Percentiles rank a stretch among this genome's conserved stretches.
These are phyloP conservation scores for Aptenodytes forsteri DNA, from an alignment of 2,113 vertebrate species.

Conservation along the genomic window DNA sequence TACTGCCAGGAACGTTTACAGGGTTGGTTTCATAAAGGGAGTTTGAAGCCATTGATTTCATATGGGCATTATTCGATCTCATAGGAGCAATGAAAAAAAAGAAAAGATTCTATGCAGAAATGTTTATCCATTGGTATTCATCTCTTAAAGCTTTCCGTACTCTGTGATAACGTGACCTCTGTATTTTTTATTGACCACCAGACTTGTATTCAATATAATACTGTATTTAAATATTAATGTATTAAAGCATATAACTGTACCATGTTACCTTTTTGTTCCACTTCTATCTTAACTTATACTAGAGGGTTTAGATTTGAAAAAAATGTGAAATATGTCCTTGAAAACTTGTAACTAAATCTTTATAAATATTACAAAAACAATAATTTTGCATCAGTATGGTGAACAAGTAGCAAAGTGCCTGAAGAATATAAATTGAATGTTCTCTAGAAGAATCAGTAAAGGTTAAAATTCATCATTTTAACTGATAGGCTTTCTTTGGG, in stretches of 20 bases:
- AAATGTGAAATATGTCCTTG: constrained; percentile 67
- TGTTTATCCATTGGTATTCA: constrained; percentile 57
- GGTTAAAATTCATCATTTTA: constrained; percentile 87
- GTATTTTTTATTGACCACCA: constrained; percentile 61
- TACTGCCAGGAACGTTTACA: not conserved
- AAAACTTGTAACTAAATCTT: constrained; percentile 67
- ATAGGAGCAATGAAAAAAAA: not conserved
- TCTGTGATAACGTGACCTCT: constrained; percentile 61
- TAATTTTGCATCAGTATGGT: constrained; percentile 81
- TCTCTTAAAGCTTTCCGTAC: constrained; percentile 12
- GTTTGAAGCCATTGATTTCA: constrained; percentile 16
- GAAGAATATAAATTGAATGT: constrained; percentile 83
- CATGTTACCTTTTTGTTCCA: constrained; percentile 2
- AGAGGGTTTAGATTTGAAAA: constrained; percentile 50
- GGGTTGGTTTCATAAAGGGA: not conserved
- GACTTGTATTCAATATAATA: constrained; percentile 28
- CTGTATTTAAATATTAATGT: constrained; percentile 64
- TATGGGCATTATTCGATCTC: not conserved
- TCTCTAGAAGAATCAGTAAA: constrained; percentile 80
- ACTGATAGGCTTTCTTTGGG: constrained; percentile 79
- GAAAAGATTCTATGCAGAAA: not conserved
- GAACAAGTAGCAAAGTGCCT: constrained; percentile 71
- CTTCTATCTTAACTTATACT: constrained; percentile 32
- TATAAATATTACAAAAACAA: constrained; percentile 80
- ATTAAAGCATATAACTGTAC: constrained; percentile 38